A percentile compares a stretch with the other conserved stretches of the same genome.
Evolutionary conservation across 1,140 invertebrate genomes (phyloP).

Genomic region (Drosophila tani): DNA sequence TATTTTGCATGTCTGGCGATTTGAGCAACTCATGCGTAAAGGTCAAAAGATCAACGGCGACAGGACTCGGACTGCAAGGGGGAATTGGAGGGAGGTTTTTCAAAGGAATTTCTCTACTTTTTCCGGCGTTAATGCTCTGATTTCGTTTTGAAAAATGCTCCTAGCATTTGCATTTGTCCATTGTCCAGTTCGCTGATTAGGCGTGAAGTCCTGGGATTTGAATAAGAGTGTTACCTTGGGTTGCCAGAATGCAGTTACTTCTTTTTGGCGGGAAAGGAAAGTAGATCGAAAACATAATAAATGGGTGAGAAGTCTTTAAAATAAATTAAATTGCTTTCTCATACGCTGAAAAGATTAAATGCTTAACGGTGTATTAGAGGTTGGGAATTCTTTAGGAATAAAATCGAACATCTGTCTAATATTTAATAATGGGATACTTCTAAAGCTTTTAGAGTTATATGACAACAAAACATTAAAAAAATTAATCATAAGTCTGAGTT

Average conservation of each 20-base stretch:
- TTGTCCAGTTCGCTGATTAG: conserved; percentile 71
- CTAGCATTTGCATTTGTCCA: conserved; percentile 64
- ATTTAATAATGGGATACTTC: too few species aligned
- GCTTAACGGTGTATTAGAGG: too few species aligned
- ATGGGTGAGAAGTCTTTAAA: not conserved
- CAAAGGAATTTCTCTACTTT: conserved; percentile 51
- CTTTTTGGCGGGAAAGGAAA: conserved; percentile 65
- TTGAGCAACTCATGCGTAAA: conserved; percentile 73
- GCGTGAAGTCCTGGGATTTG: conserved; percentile 75
- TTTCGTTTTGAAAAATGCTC: conserved; percentile 65
- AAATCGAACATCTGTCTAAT: not conserved
- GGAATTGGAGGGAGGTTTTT: conserved; percentile 29
- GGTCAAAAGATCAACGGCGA: conserved; percentile 80
- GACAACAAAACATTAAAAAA: not conserved
- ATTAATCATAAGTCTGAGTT: not conserved
- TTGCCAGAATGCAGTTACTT: conserved; percentile 30
- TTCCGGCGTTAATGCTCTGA: conserved; percentile 66
- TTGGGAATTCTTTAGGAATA: not conserved
- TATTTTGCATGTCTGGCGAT: conserved; percentile 82
- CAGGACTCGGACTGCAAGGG: conserved; percentile 48
- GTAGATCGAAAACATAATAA: conserved; percentile 4
- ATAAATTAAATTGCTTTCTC: not conserved
- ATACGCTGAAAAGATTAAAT: not conserved
- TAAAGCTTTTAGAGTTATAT: not conserved
- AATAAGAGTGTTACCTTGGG: conserved; percentile 57